Evolutionary conservation across 2,888 invertebrate genomes (phyloP), one percentile per base, ranked within the genome.

Genomic region (Nephrotoma guestfalica): DNA sequence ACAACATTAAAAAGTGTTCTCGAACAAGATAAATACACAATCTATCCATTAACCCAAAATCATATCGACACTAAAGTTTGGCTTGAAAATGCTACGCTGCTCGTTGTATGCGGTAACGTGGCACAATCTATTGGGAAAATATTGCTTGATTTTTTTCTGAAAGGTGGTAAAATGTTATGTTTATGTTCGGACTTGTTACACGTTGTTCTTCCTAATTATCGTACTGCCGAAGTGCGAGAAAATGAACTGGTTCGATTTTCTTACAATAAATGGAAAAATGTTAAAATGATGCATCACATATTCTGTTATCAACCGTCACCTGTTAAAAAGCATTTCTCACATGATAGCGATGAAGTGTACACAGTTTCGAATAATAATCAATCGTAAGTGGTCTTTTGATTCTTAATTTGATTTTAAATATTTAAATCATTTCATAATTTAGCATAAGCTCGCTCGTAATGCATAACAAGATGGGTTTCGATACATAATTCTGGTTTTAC

Each of bases 251-350:
- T 96, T 1, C 94, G 96, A 88, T 97, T 97, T 90, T 95, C 96
- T 2, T 97, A 96, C 89, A 96, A 95, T 88, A 94, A 95, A 90
- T 97, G 97, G 96, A 94, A 95, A 89, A 94, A 95, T 5, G 96
- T 96, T 0, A 94, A 94, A 90, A 95, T 97, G 95, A 95, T 97
- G 93, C 97, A 97, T 91, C 96, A 97, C 89, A 95, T 97, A 88
- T 96, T 97, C 90, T 97, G 97, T 89, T 97, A 97, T 90, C 96
- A 97, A 90, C 96, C 96, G 0, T 96, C 96, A 0, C 96, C 97
- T 0, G 95, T 96, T 1, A 95, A 95, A 90, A 95, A 96, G 89
- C 95, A 96, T 89, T 96, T 96, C 89, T 96, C 96, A 0, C 95
- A 95, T 86, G 96, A 96, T 89, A 94, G 94, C 86, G 96, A 96